Evolutionary conservation across 1,140 invertebrate genomes (phyloP), one percentile per base, ranked within the genome.

Genomic region (Saccostrea echinata): DNA sequence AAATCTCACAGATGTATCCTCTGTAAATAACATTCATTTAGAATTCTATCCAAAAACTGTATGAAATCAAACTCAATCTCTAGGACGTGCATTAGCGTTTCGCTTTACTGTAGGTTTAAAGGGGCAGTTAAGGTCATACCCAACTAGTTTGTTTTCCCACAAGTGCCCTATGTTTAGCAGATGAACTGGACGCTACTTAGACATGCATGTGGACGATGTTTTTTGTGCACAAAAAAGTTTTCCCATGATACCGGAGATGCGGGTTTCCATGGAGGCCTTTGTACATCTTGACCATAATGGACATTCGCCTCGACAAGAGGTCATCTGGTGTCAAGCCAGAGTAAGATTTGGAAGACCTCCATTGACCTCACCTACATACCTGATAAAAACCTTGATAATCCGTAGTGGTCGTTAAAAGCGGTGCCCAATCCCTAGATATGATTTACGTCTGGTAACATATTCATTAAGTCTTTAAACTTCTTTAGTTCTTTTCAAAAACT

Each of bases 201-300:
- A 33, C 68, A 83, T 83, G 81, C 52, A 83, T 83, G 35, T 35
- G 52, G 21, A 83, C 52, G 81, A 83, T 83, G 52, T 83, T 83
- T 83, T 83, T 83, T 83, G 52, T 83, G 43, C 81, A 53, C 52
- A 89, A 89, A 87, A 89, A 89, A 86, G 85, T 89, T 89, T 86
- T 68, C 88, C 86, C 86, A 86, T 89, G 86, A 68, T 84, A 82
- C 27, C 52, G 27, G 76, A 57, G 86, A 76, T 71, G 81, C 57
- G 81, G 57, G 68, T 76, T 76, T 76, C 68, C 68, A 76, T 76
- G 68, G 68, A 30, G 82, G 55, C 86, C 52, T 83, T 87, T 87
- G 86, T 87, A 57, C 80, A 83, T 57, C 52, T 87, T 87, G 86
- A 87, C 86, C 86, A 87, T 82, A 76, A 84, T 86, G 88, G 88